A percentile compares a stretch with the other conserved stretches of the same genome.
Evolutionary conservation across 2,113 vertebrate species (phyloP).

Genomic region (Odontesthes bonariensis): DNA sequence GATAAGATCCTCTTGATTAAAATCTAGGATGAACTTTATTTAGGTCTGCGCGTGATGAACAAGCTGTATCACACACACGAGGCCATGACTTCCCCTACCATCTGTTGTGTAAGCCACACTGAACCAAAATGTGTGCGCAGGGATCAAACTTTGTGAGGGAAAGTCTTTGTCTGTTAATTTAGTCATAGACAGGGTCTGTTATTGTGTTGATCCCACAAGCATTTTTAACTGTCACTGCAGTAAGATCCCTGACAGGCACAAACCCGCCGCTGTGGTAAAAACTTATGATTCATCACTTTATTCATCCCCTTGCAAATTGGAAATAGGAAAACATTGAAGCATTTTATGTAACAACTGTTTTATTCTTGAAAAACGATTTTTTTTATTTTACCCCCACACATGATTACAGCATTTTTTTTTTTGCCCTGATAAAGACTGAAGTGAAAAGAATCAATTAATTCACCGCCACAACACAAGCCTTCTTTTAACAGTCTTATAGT

Average conservation of each 20-base stretch:
- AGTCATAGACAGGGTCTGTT: background rate
- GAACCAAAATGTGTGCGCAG: background rate
- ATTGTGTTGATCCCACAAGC: constrained; percentile 32
- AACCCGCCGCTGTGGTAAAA: background rate
- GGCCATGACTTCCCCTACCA: constrained; percentile 10
- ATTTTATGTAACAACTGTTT: background rate
- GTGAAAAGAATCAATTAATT: constrained; percentile 15
- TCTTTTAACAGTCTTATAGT: background rate
- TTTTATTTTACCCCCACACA: background rate
- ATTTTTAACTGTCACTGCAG: constrained; percentile 3
- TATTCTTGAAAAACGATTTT: too few species aligned
- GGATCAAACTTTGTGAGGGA: background rate
- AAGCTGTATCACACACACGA: constrained; percentile 20
- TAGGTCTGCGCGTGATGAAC: constrained; percentile 31
- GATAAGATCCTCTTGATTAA: constrained; percentile 7
- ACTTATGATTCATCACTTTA: background rate
- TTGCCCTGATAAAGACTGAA: background rate
- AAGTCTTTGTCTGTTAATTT: background rate
- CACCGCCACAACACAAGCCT: background rate
- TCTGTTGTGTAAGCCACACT: constrained; percentile 27
- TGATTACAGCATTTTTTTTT: background rate
- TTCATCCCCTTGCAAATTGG: background rate
- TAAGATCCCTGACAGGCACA: background rate
- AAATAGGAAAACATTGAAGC: background rate
- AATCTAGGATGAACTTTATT: constrained; percentile 16